Evolutionary conservation across 1,140 invertebrate genomes (phyloP), one percentile per base, ranked within the genome.

Genomic region (Macrostomum lignano): DNA sequence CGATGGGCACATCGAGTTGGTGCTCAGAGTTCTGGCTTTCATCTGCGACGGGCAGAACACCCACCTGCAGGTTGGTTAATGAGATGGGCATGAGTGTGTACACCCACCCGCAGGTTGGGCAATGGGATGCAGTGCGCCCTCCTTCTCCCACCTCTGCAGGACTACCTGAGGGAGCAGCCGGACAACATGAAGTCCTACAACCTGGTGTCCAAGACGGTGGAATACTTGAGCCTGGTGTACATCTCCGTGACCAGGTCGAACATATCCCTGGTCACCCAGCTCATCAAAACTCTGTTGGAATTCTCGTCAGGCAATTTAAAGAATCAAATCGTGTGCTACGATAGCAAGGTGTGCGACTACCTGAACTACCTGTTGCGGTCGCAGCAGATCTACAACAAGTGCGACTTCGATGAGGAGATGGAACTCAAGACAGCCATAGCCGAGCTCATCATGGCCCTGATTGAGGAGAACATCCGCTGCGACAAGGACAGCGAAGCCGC

Each of bases 11-110:
- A 47, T 55, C 13, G 49, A 49, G 21, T 42, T 55, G 14, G 47
- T 52, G 15, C 37, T 55, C 2, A 40, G 45, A 17, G 47, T 55
- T 28, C 44, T 55, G 29, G 49, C 47, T 9, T 37, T 47, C 6
- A 53, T 55, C 51, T 55, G 52, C 42, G 51, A 53, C 40, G 51
- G 51, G 30, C 51, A 53, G 39, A n/a, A n/a, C n/a, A n/a, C n/a
- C n/a, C n/a, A n/a, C n/a, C n/a, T n/a, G n/a, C n/a, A n/a, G n/a
- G n/a, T n/a, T n/a, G n/a, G n/a, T n/a, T n/a, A n/a, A n/a, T n/a
- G n/a, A n/a, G n/a, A n/a, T n/a, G n/a, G n/a, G n/a, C n/a, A n/a
- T n/a, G n/a, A n/a, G n/a, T n/a, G n/a, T n/a, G n/a, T n/a, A n/a
- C n/a, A n/a, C n/a, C n/a, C n/a, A n/a, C n/a, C n/a, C n/a, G n/a